Base-by-base conservation (phyloP, 2,113 vertebrate species). In the Lucifuga dentata region DNA sequence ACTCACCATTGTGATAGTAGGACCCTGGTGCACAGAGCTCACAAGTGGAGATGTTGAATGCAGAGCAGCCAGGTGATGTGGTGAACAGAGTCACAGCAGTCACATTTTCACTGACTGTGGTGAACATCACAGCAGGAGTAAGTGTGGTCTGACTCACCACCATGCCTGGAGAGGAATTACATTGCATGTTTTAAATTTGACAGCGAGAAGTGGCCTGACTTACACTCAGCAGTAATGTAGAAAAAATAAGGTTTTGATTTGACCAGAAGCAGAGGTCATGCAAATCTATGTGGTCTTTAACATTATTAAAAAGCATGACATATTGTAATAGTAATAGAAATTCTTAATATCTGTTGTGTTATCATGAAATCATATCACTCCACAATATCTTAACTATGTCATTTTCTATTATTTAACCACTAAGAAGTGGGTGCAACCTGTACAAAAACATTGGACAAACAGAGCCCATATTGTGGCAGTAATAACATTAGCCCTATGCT, bases 1-100 rank as follows among this genome's bases (percentile, higher is more conserved):
- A 81, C 87, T 62, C 74, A 91, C 95, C 93, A 69, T 89, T 88
- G 8, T 38, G 81, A 36, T 91, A 90, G 49, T 88, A 88, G 0
- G 93, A 94, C 29, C 95, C 95, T 0, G 95, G 91, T 1, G 87
- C 67, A 51, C 95, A 97, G 17, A 0, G 73, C 57, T 85, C 81
- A 73, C 95, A 97, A 58, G 82, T 62, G 1, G 93, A 93, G 23
- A 82, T 79, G 5, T 96, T 94, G 60, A 93, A 91, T 0, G 16
- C 15, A 5, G 74, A 89, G 87, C 95, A 97, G 84, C 76, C 91
- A 0, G 86, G 73, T 39, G 88, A 78, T 3, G 81, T 84, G 59
- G 80, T 62, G 23, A 80, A 90, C 76, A 81, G 61, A 5, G 83
- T 88, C 69, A 81, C 32, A 78, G 26, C 23, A 36, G 86, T 90